A percentile compares a stretch with the other conserved stretches of the same genome.
phyloP scores from a whole-genome alignment of 2,113 vertebrate species.

The Grus americana region DNA sequence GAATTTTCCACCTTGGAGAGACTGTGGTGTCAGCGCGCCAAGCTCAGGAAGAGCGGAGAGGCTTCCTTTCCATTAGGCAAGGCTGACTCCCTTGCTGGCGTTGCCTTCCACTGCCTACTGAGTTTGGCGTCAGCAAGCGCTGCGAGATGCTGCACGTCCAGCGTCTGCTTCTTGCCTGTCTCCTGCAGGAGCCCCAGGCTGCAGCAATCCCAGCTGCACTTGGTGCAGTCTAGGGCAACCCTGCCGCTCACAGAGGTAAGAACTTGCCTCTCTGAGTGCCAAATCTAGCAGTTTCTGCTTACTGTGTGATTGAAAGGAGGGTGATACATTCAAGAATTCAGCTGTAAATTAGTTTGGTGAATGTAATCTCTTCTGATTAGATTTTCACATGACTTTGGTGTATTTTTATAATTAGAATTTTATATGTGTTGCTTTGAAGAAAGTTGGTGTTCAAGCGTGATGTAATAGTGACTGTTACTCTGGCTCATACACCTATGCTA shows the following conservation, averaged over 20 bases:
- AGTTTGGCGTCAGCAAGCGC: not conserved
- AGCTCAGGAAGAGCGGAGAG: not conserved
- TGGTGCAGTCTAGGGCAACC: not conserved
- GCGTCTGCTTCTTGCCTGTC: not conserved
- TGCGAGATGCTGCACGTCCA: fast-evolving
- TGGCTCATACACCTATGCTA: fast-evolving
- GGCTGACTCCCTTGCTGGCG: not conserved
- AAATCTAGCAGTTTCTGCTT: not conserved
- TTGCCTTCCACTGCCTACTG: not conserved
- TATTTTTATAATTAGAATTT: not conserved
- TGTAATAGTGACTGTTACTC: not conserved
- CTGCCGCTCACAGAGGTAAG: not conserved
- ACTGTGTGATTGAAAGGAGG: not conserved
- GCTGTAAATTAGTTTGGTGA: not conserved
- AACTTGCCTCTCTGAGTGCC: not conserved
- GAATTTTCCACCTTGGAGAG: not conserved
- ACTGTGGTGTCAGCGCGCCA: fast-evolving
- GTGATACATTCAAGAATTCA: not conserved
- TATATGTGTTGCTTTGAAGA: not conserved
- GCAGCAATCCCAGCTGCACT: not conserved
- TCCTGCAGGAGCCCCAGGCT: not conserved
- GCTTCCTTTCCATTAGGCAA: not conserved
- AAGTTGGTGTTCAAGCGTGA: not conserved
- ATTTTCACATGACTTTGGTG: not conserved
- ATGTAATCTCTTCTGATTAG: not conserved